Evolutionary conservation across 2,113 vertebrate species (phyloP).

Genomic region (Rhynchopsitta pachyrhyncha): DNA sequence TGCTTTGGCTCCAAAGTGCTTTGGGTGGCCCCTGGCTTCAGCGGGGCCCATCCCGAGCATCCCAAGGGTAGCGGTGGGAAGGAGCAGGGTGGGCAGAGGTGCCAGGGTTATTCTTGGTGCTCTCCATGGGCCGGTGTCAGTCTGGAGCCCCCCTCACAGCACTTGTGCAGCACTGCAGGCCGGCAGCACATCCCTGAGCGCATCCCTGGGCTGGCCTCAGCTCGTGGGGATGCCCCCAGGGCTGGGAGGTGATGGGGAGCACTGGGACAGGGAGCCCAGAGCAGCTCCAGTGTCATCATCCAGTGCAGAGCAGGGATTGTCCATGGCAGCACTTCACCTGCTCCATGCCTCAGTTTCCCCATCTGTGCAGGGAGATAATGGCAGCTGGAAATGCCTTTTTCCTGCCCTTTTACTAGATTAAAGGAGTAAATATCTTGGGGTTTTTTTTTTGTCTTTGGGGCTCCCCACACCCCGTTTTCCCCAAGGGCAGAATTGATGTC

Average conservation of each 20-base stretch:
- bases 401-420: neutral
- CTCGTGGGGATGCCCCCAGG: rapidly evolving
- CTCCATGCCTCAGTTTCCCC: neutral
- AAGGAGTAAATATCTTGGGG: neutral
- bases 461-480: rapidly evolving
- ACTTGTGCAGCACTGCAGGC: neutral
- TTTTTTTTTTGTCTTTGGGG: neutral
- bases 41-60: neutral
- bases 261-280: rapidly evolving
- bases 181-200: neutral
- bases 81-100: neutral
- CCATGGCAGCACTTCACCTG: neutral
- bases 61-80: neutral
- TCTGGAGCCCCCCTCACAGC: slow-evolving; percentile 49
- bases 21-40: neutral
- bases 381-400: neutral
- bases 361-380: neutral
- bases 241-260: neutral
- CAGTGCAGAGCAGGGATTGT: neutral
- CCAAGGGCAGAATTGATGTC: neutral
- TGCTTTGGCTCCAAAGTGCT: neutral
- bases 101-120: neutral
- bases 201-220: neutral
- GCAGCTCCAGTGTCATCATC: rapidly evolving
- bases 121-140: neutral